Percentiles rank a stretch among this genome's conserved stretches.
phyloP scores from a whole-genome alignment of 2,888 invertebrate genomes.

The Drosophila paracracens region DNA sequence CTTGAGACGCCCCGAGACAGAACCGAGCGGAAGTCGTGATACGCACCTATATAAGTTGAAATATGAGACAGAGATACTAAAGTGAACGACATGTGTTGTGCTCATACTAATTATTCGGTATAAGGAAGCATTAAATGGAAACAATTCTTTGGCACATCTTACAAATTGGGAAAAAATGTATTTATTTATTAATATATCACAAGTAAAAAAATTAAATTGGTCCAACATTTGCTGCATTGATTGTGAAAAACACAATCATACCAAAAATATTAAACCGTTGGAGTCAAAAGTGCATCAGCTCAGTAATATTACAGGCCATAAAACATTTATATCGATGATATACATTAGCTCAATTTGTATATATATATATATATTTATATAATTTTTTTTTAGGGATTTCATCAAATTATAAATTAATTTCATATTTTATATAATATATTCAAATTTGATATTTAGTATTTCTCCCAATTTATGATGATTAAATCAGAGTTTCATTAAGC shows the following conservation, averaged over 20 bases:
- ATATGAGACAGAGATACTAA: constrained; percentile 12
- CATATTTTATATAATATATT: too few relatives aligned
- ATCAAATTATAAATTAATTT: not conserved
- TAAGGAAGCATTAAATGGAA: not conserved
- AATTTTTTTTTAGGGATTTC: not conserved
- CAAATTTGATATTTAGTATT: not conserved
- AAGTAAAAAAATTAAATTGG: not conserved
- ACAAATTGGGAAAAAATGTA: not conserved
- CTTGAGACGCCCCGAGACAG: not conserved
- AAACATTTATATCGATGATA: not conserved
- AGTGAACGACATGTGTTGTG: constrained; percentile 15
- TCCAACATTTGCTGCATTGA: not conserved
- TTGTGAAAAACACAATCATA: not conserved
- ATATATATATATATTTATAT: too few relatives aligned
- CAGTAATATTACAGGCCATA: not conserved
- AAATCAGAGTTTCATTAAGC: not conserved
- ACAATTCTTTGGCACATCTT: not conserved
- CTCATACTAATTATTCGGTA: not conserved
- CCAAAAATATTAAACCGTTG: not conserved
- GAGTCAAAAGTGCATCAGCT: not conserved
- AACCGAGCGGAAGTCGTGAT: constrained; percentile 33
- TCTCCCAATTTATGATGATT: not conserved
- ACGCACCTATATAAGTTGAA: constrained; percentile 18
- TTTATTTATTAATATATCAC: not conserved
- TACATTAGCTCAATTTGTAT: not conserved